phyloP scores from a whole-genome alignment of 2,888 invertebrate genomes.

The Tenthredo mesomela region DNA sequence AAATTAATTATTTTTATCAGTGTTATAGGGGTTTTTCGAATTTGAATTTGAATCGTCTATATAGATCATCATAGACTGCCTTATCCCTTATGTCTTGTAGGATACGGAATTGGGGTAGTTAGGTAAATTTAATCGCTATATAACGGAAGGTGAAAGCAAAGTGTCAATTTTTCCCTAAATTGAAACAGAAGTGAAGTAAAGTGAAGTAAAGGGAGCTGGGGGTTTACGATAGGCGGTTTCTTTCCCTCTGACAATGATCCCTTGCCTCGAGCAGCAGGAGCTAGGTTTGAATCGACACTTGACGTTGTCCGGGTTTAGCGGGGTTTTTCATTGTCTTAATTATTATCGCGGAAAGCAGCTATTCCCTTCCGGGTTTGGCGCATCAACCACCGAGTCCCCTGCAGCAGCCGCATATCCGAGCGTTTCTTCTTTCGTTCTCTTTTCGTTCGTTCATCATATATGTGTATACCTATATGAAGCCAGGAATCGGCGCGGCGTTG shows the following conservation, averaged over 20 bases:
- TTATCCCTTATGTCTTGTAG: too few relatives aligned
- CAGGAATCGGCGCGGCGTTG: neutral
- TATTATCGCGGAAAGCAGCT: conserved; percentile 27
- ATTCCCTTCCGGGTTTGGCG: neutral
- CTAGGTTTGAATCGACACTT: neutral
- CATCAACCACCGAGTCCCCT: conserved; percentile 4
- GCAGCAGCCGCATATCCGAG: neutral
- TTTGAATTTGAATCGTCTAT: too few relatives aligned
- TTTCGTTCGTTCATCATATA: neutral
- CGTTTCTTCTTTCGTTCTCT: neutral
- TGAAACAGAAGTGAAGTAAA: neutral
- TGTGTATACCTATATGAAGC: neutral
- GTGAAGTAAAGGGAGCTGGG: neutral
- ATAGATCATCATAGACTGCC: neutral
- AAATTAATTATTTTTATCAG: neutral
- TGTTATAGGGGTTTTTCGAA: too few relatives aligned
- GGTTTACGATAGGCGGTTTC: neutral
- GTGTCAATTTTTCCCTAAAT: conserved; percentile 20
- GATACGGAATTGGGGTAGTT: too few relatives aligned
- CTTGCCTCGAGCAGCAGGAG: neutral
- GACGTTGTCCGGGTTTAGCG: neutral
- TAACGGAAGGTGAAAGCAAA: neutral
- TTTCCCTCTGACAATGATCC: conserved; percentile 7
- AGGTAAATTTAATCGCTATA: neutral
- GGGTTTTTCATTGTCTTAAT: conserved; percentile 26